phyloP scores from a whole-genome alignment of 1,140 invertebrate genomes.

The Vanessa tameamea region DNA sequence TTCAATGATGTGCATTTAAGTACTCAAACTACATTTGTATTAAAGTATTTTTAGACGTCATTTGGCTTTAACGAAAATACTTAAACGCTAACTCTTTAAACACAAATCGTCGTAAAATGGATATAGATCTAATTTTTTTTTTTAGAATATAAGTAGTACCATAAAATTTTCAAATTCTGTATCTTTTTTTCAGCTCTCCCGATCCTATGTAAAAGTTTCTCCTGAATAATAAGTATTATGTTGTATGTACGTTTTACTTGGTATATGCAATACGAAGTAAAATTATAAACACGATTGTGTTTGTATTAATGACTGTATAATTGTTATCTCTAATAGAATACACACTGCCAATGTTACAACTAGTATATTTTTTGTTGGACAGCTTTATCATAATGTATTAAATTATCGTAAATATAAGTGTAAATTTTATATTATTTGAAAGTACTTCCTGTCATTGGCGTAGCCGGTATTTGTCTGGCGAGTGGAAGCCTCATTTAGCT shows the following conservation, averaged over 20 bases:
- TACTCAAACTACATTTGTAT: not conserved
- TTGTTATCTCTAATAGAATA: not conserved
- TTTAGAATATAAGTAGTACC: not conserved
- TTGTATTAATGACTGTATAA: not conserved
- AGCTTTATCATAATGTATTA: conserved; percentile 17
- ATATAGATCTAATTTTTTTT: not conserved
- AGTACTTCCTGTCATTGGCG: not conserved
- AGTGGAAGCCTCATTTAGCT: not conserved
- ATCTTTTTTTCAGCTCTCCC: conserved; percentile 27
- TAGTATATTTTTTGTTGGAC: conserved; percentile 8
- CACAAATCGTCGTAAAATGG: not conserved
- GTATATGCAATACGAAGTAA: no score
- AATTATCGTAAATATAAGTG: conserved; percentile 18
- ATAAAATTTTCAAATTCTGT: not conserved
- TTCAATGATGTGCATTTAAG: not conserved
- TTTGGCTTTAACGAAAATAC: conserved; percentile 10
- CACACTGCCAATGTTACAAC: conserved; percentile 36
- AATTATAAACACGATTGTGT: not conserved
- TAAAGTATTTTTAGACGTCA: conserved; percentile 21
- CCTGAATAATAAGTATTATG: conserved; percentile 6
- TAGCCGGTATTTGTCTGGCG: not conserved
- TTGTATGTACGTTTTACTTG: no score
- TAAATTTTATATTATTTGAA: conserved; percentile 12
- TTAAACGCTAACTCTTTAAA: not conserved
- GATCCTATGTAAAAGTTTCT: conserved; percentile 21